Base-by-base conservation (phyloP, 2,113 vertebrate genomes). In the Egretta garzetta region DNA sequence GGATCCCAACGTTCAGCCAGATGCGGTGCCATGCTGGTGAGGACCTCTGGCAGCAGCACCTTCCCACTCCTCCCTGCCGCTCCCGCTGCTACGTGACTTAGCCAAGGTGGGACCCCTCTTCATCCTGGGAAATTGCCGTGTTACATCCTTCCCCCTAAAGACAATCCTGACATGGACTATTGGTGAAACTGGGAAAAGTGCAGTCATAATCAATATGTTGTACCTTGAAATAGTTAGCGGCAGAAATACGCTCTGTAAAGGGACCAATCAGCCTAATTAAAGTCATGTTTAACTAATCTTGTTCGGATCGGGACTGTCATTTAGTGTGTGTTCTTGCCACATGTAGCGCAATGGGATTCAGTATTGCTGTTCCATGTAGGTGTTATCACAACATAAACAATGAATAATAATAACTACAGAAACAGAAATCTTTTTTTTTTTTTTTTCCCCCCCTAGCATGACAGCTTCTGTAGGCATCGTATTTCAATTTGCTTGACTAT, bases 1-100 rank as follows among this genome's bases (percentile, higher is more conserved):
- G 49, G 41, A 52, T 15, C 45, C 10, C 2, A 3, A 2, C 8
- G 26, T 52, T 11, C 41, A 45, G 56, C 16, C 58, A 55, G 60
- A 0, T 0, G 52, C 71, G 75, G 30, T 22, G 23, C 43, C 22
- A 1, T 4, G 43, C 59, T 53, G 2, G 0, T 3, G 2, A 66
- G 7, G 53, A 23, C 59, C 24, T 71, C 6, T 0, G 0, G 39
- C 68, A 59, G 56, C 75, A 80, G 49, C 1, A 0, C 43, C 43
- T 77, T 80, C 72, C 35, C 39, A 4, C 13, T 66, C 27, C 53
- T 86, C 47, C 81, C 33, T 52, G 24, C 39, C 4, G 1, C n/a
- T 70, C 56, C 52, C 70, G 56, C 35, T 41, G 39, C 39, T 43
- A 8, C 12, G 3, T 5, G 10, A 52, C 30, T 35, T 37, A 71